Base-by-base conservation (phyloP, 2,113 vertebrate genomes). In the Taurulus bubalis region DNA sequence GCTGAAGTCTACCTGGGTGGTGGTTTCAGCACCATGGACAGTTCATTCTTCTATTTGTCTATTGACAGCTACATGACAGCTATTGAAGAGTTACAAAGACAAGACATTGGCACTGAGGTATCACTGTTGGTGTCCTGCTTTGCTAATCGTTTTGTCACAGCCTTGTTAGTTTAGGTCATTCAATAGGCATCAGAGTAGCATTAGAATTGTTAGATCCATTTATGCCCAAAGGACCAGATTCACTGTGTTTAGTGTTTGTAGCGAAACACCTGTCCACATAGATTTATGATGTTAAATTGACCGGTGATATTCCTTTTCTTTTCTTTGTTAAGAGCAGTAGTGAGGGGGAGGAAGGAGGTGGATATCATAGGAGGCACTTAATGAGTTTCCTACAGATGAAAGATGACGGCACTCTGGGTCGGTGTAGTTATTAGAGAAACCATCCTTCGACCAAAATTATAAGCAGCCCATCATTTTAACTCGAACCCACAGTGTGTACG, bases 11-110 rank as follows among this genome's bases (percentile, higher is more conserved):
- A 67, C 73, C 51, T 85, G 85, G 84, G 85, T 82, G 87, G 79
- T 87, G 85, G 45, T 80, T 92, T 92, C 92, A 93, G 91, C 83
- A 93, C 91, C 92, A 88, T 2, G 92, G 92, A 93, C 90, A 93
- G 91, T 85, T 92, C 90, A 86, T 62, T 63, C 63, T 79, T 89
- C 80, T 34, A 92, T 82, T 38, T 77, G 74, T 64, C 34, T 83
- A 88, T 91, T 90, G 89, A 91, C 90, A 92, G 83, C 58, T 79
- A 22, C 53, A 45, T 91, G 89, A 87, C 90, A 83, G 67, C 40
- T 71, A 26, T 22, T 78, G 82, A 79, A 38, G 75, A 55, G 70
- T 58, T 24, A 28, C 60, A 63, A 60, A 78, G 58, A 45, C 60
- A 45, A 30, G 28, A 34, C 30, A 8, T 10, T 18, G 16, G 2